A percentile compares a stretch with the other conserved stretches of the same genome.
Evolutionary conservation across 2,888 invertebrate genomes (phyloP).

Genomic region (Cheilosia variabilis): DNA sequence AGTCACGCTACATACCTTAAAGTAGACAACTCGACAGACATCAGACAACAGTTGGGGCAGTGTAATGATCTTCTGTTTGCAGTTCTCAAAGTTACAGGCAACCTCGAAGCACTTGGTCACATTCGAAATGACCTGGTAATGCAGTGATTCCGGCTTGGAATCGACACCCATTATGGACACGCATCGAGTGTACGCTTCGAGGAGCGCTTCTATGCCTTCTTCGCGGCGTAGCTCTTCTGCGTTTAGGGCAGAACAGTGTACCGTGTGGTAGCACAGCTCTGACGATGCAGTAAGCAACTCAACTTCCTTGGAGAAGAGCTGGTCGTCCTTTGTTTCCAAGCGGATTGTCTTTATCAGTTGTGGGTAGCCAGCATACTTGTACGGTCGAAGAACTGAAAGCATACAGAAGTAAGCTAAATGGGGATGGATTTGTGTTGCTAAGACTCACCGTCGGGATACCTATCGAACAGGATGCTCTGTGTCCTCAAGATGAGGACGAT

Average conservation of each 20-base stretch:
- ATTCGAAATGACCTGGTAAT: conserved; percentile 96
- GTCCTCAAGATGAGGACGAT: conserved; percentile 95
- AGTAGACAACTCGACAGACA: conserved; percentile 92
- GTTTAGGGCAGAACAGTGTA: conserved; percentile 97
- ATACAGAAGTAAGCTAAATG: neutral
- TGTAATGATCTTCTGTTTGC: conserved; percentile 93
- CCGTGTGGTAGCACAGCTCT: conserved; percentile 97
- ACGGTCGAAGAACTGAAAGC: conserved; percentile 92
- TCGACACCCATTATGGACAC: conserved; percentile 94
- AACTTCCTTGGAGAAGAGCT: conserved; percentile 93
- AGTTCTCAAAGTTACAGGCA: conserved; percentile 96
- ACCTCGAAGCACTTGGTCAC: conserved; percentile 97
- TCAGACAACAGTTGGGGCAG: conserved; percentile 95
- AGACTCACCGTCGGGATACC: conserved; percentile 91
- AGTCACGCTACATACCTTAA: conserved; percentile 86
- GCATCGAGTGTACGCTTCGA: conserved; percentile 97
- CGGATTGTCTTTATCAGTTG: conserved; percentile 97
- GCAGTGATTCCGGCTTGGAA: conserved; percentile 90
- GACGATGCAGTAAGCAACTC: conserved; percentile 95
- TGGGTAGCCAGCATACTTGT: conserved; percentile 99
- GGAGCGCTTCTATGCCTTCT: conserved; percentile 92
- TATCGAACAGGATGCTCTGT: conserved; percentile 96
- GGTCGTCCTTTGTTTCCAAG: conserved; percentile 96
- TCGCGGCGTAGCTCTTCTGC: conserved; percentile 98
- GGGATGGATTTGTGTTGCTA: neutral